Percentiles rank a stretch among this genome's conserved stretches.
Conservation (phyloP, 1,140 invertebrate species). For the Eriocheir sinensis region DNA sequence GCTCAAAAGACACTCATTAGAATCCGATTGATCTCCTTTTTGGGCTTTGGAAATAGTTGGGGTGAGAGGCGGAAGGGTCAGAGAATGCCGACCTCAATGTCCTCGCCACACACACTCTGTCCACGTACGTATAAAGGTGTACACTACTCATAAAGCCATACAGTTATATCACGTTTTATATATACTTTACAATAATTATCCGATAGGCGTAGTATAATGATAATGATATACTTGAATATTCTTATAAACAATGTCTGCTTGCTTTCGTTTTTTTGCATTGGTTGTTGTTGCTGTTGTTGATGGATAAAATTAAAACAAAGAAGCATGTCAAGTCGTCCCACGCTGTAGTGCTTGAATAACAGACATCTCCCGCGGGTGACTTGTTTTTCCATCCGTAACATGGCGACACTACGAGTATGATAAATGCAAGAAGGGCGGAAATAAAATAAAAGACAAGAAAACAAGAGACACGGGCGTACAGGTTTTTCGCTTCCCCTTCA, state of each 20-base stretch:
- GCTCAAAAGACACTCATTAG: too few relatives aligned
- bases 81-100: not conserved
- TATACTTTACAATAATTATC: not conserved
- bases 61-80: not conserved
- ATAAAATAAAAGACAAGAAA: too few relatives aligned
- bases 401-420: not conserved
- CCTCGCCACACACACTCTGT: not conserved
- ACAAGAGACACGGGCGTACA: too few relatives aligned
- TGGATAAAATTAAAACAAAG: not conserved
- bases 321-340: not conserved
- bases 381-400: not conserved
- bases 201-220: not conserved
- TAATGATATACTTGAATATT: constrained; percentile 17
- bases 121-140: constrained; percentile 8
- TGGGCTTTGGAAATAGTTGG: not conserved
- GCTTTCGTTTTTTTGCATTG: not conserved
- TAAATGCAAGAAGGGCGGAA: too few relatives aligned
- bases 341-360: constrained; percentile 14
- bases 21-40: too few relatives aligned
- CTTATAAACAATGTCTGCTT: not conserved
- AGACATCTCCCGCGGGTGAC: not conserved
- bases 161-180: not conserved
- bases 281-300: too few relatives aligned
- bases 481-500: too few relatives aligned
- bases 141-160: not conserved